These are phyloP conservation scores for Mizuhopecten yessoensis DNA, from an alignment of 1,140 invertebrate species.

Conservation along the genomic window DNA sequence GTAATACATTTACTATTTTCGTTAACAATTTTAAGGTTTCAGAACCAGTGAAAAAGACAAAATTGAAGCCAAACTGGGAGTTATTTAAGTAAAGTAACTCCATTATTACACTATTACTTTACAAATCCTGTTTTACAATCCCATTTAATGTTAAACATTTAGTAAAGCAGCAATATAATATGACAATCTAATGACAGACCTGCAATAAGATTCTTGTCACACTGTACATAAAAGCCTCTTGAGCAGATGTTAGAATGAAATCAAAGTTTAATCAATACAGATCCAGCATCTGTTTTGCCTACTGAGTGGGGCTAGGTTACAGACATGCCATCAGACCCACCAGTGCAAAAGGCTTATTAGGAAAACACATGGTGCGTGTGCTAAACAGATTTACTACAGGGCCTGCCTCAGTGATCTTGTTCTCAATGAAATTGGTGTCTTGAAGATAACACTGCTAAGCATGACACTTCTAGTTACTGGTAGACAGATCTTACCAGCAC, in stretches of 20 bases:
- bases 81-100: too few relatives aligned
- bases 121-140: background rate
- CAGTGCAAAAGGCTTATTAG: constrained; percentile 11
- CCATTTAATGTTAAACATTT: background rate
- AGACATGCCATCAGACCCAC: constrained; percentile 20
- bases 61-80: too few relatives aligned
- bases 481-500: background rate
- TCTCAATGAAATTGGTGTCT: constrained; percentile 5
- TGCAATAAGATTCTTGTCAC: constrained; percentile 9
- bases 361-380: constrained; percentile 25
- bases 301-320: background rate
- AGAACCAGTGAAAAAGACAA: too few relatives aligned
- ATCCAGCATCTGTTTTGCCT: constrained; percentile 6
- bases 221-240: constrained; percentile 6
- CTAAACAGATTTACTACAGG: constrained; percentile 4
- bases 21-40: too few relatives aligned
- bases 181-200: background rate
- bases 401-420: background rate
- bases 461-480: background rate
- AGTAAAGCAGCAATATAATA: background rate
- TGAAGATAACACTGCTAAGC: background rate
- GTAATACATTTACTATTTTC: too few relatives aligned
- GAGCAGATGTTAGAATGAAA: constrained; percentile 9
- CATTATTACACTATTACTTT: background rate
- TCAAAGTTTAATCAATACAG: constrained; percentile 11